A percentile compares a stretch with the other conserved stretches of the same genome.
These are phyloP conservation scores for Aegotheles bennettii DNA, from an alignment of 2,113 vertebrate genomes.

Conservation along the genomic window DNA sequence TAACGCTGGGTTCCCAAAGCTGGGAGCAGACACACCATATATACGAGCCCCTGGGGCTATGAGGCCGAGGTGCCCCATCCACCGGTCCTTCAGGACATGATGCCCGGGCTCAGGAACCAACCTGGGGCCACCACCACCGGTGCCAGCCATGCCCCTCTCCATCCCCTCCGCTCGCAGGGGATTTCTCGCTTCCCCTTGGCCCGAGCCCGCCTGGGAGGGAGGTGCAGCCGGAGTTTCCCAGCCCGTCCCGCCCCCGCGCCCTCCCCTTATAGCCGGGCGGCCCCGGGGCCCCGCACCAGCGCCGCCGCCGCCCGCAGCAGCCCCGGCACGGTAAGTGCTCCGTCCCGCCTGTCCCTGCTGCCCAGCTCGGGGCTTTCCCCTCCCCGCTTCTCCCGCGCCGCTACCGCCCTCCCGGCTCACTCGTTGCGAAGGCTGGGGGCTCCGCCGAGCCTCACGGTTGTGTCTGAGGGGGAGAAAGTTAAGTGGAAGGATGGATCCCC, in stretches of 20 bases:
- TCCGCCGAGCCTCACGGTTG: too few species aligned
- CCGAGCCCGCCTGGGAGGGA: not conserved
- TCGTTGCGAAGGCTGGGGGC: too few species aligned
- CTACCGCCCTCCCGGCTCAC: not conserved
- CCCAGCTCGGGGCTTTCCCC: not conserved
- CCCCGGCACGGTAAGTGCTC: slow-evolving; percentile 1
- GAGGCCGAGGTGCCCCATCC: not conserved
- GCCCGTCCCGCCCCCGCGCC: not conserved
- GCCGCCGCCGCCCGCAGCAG: not conserved
- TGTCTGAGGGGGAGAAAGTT: rapidly evolving
- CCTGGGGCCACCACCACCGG: not conserved
- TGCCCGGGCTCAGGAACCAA: not conserved
- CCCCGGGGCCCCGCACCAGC: not conserved
- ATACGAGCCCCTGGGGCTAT: rapidly evolving
- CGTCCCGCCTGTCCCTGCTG: not conserved
- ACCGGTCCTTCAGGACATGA: too few species aligned
- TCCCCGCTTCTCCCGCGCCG: not conserved
- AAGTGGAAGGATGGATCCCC: not conserved
- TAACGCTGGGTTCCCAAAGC: rapidly evolving
- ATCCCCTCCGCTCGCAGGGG: not conserved
- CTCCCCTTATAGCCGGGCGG: not conserved
- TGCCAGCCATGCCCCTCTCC: rapidly evolving
- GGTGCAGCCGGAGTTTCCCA: not conserved
- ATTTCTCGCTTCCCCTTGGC: not conserved
- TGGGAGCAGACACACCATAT: rapidly evolving